Base-by-base conservation (phyloP, 2,113 vertebrate species). In the Sturnus vulgaris region DNA sequence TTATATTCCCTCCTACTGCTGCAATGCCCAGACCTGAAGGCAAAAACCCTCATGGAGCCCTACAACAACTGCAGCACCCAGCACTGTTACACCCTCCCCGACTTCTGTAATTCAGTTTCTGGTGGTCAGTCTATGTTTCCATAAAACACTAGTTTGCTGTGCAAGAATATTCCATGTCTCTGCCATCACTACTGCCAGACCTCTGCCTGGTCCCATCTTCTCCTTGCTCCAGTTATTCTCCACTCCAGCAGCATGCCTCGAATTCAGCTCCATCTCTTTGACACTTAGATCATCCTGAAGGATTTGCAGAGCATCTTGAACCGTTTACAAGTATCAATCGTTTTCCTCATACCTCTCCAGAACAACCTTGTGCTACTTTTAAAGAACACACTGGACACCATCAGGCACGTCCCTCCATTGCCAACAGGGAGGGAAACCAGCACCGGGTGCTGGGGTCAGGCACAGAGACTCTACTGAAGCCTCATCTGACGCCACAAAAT, bases 401-500 rank as follows among this genome's bases (percentile, higher is more conserved):
- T 31, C 75, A 92, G 42, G 76, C 4, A 2, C 2, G 0, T 19
- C 55, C 39, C 35, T 91, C 55, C 52, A 33, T 21, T 46, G 49
- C 73, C 86, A 83, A 1, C 0, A 0, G 5, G 5, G n/a, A 75
- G 76, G 85, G 42, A 69, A 88, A 88, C 68, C 42, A 70, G 71
- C 1, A 1, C 47, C 0, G 1, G 55, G 60, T 3, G 1, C 55
- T 65, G 27, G 71, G 47, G 30, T 92, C 64, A 83, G 1, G 1
- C 52, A 70, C 76, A 82, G 49, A 78, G 21, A 40, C 44, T n/a
- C 81, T 84, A 33, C 52, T 8, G 2, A 86, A 93, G 40, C 65
- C 24, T 75, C 8, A 3, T 82, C 65, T 60, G 86, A 92, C 0
- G 0, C 61, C 81, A 2, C 89, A 82, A 64, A 95, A 86, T 79